Evolutionary conservation across 2,113 vertebrate species (phyloP).

Genomic region (Suricata suricatta): DNA sequence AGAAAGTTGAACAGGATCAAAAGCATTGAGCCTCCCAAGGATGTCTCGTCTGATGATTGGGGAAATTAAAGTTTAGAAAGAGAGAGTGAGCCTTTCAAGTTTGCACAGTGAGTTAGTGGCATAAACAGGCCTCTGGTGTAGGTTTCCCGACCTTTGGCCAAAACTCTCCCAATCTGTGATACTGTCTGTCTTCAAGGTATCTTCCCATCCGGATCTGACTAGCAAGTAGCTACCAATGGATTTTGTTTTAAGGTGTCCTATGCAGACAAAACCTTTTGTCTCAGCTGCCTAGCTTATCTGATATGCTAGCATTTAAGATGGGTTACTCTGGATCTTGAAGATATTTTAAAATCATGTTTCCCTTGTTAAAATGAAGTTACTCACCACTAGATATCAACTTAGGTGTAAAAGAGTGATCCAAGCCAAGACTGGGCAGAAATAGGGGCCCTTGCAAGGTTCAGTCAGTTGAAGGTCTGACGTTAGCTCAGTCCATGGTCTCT

Average conservation of each 20-base stretch:
- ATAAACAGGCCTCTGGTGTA: accelerated
- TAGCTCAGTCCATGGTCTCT: too few species aligned
- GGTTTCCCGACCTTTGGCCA: neutral
- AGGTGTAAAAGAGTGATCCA: neutral
- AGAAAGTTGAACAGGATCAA: neutral
- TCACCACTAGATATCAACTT: neutral
- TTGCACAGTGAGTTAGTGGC: neutral
- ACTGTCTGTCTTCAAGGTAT: neutral
- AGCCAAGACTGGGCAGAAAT: neutral
- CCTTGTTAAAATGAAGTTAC: neutral
- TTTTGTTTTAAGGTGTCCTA: neutral
- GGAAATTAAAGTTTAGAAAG: neutral
- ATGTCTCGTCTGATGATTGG: neutral
- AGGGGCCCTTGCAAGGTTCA: too few species aligned
- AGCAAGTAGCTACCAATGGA: neutral
- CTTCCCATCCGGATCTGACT: neutral
- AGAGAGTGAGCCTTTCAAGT: neutral
- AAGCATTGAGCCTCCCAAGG: neutral
- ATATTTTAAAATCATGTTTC: neutral
- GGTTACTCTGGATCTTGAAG: neutral
- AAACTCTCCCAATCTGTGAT: neutral
- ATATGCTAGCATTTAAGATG: neutral
- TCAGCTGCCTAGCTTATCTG: neutral
- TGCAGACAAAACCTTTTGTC: neutral
- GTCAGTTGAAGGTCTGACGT: too few species aligned